Percentiles rank a stretch among this genome's conserved stretches.
These are phyloP conservation scores for Aproaerema taeniolella DNA, from an alignment of 2,888 invertebrate species.

Conservation along the genomic window DNA sequence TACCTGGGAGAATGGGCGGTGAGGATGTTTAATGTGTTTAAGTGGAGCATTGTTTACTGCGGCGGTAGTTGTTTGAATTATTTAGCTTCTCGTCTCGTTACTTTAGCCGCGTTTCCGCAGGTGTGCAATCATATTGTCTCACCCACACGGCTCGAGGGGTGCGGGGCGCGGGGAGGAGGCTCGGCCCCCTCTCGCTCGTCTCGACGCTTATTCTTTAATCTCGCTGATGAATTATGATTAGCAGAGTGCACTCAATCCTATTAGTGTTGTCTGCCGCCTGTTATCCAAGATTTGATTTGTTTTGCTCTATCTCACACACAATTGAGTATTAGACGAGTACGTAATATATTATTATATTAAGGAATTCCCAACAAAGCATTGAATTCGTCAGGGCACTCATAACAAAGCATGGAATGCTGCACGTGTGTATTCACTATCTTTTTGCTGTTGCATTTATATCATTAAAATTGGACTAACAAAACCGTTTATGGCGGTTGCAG, in stretches of 20 bases:
- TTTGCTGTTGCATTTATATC: conserved; percentile 19
- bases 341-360: neutral
- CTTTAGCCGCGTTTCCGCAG: conserved; percentile 72
- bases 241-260: conserved; percentile 73
- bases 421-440: neutral
- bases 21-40: too few relatives aligned
- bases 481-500: conserved; percentile 61
- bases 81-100: conserved; percentile 73
- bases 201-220: conserved; percentile 72
- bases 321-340: conserved; percentile 9
- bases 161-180: conserved; percentile 16
- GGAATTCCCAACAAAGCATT: neutral
- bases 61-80: conserved; percentile 62
- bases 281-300: conserved; percentile 48
- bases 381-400: neutral
- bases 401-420: neutral
- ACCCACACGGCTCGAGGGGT: conserved; percentile 36
- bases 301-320: conserved; percentile 11
- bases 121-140: conserved; percentile 75
- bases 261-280: conserved; percentile 55
- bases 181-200: conserved; percentile 21
- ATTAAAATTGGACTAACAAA: conserved; percentile 67
- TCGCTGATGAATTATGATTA: conserved; percentile 77
- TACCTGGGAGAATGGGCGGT: neutral
- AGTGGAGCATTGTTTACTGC: conserved; percentile 45